phyloP scores from a whole-genome alignment of 2,888 invertebrate genomes.

The Callyntrura sp. region DNA sequence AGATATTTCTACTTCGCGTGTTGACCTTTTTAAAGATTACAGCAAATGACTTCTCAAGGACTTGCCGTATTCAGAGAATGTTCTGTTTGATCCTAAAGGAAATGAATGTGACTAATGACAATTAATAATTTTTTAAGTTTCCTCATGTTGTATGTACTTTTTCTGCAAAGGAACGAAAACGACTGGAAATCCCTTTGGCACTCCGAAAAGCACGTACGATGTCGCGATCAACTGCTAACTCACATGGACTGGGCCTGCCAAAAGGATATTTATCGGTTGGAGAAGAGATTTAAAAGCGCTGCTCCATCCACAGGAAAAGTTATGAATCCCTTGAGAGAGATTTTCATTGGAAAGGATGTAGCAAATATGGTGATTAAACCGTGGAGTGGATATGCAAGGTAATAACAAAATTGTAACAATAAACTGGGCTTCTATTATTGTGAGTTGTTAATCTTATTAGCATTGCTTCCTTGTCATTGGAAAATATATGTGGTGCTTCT shows the following conservation, averaged over 20 bases:
- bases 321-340: conserved; percentile 64
- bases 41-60: background rate
- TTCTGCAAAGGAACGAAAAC: conserved; percentile 86
- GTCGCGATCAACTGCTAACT: conserved; percentile 87
- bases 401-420: conserved; percentile 4
- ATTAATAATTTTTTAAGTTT: conserved; percentile 22
- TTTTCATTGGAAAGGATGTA: conserved; percentile 81
- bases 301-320: background rate
- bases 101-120: conserved; percentile 2
- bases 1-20: background rate
- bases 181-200: conserved; percentile 89
- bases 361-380: conserved; percentile 83
- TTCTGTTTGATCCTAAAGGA: background rate
- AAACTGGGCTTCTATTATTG: conserved; percentile 3
- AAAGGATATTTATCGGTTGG: conserved; percentile 88
- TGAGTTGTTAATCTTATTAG: background rate
- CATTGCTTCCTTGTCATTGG: background rate
- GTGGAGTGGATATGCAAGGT: conserved; percentile 83
- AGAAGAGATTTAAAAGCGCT: conserved; percentile 76
- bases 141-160: background rate
- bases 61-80: background rate
- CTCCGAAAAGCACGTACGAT: conserved; percentile 87
- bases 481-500: too few relatives aligned
- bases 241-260: conserved; percentile 89
- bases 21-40: conserved; percentile 12